These are phyloP conservation scores for Notarius lentiginosus DNA, from an alignment of 2,113 vertebrate species.

Conservation along the genomic window DNA sequence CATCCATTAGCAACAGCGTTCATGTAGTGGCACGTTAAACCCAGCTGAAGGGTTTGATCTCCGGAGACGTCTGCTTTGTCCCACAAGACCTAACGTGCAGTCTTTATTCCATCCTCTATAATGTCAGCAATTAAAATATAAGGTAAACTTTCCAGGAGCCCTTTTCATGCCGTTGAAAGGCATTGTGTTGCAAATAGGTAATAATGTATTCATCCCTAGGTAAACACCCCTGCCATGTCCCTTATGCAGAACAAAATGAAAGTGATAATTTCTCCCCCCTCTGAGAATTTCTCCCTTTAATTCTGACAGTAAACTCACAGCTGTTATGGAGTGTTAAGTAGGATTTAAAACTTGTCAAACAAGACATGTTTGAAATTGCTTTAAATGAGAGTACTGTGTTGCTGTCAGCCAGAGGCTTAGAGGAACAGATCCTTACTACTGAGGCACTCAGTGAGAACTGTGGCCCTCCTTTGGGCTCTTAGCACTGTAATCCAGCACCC, in stretches of 20 bases:
- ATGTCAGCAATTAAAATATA: constrained; percentile 74
- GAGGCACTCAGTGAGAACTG: constrained; percentile 76
- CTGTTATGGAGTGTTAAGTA: constrained; percentile 82
- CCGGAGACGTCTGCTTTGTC: constrained; percentile 45
- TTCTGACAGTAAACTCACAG: constrained; percentile 82
- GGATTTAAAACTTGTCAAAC: constrained; percentile 86
- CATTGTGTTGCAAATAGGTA: constrained; percentile 69
- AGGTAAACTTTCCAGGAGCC: constrained; percentile 64
- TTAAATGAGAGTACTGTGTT: constrained; percentile 84
- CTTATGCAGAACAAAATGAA: constrained; percentile 79
- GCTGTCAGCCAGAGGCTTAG: constrained; percentile 82
- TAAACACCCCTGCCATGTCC: constrained; percentile 76
- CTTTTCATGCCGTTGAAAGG: constrained; percentile 68
- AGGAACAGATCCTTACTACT: constrained; percentile 79
- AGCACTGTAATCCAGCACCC: constrained; percentile 73
- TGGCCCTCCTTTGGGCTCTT: constrained; percentile 59
- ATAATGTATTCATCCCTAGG: constrained; percentile 77
- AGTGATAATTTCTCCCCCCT: constrained; percentile 77
- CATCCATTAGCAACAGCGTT: constrained; percentile 42
- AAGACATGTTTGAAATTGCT: constrained; percentile 86
- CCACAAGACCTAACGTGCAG: constrained; percentile 51
- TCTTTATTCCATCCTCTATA: constrained; percentile 63
- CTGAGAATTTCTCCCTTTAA: constrained; percentile 79
- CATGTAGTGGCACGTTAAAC: constrained; percentile 41
- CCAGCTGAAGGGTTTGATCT: constrained; percentile 56